Evolutionary conservation across 1,140 invertebrate species (phyloP).

Genomic region (Brachionus plicatilis): DNA sequence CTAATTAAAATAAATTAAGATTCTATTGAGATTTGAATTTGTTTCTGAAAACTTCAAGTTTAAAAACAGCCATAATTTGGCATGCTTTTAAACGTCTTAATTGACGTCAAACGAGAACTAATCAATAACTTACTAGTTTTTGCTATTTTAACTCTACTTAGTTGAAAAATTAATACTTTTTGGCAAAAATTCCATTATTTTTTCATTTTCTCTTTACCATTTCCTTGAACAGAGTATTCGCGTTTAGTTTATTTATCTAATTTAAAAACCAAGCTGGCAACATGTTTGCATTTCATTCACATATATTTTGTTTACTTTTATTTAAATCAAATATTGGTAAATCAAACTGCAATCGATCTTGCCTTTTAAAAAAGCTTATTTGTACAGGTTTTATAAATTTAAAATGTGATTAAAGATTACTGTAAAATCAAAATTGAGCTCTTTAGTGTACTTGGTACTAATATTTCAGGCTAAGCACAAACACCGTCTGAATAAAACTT

Average conservation of each 20-base stretch:
- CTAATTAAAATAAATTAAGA: neutral
- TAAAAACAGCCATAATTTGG: neutral
- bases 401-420: too few relatives aligned
- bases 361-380: neutral
- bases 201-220: neutral
- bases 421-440: too few relatives aligned
- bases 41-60: neutral
- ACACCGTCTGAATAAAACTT: too few relatives aligned
- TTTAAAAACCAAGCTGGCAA: neutral
- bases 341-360: neutral
- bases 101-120: neutral
- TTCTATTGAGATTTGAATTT: neutral
- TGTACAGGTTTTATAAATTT: too few relatives aligned
- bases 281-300: neutral
- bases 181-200: neutral
- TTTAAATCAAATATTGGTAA: neutral
- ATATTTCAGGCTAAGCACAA: too few relatives aligned
- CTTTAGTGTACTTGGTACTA: too few relatives aligned
- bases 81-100: neutral
- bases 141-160: neutral
- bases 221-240: neutral
- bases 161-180: neutral
- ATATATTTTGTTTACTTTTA: neutral
- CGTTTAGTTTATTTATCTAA: neutral
- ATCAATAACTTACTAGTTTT: neutral